Evolutionary conservation across 2,888 invertebrate genomes (phyloP).

Genomic region (Byasa hedistus): DNA sequence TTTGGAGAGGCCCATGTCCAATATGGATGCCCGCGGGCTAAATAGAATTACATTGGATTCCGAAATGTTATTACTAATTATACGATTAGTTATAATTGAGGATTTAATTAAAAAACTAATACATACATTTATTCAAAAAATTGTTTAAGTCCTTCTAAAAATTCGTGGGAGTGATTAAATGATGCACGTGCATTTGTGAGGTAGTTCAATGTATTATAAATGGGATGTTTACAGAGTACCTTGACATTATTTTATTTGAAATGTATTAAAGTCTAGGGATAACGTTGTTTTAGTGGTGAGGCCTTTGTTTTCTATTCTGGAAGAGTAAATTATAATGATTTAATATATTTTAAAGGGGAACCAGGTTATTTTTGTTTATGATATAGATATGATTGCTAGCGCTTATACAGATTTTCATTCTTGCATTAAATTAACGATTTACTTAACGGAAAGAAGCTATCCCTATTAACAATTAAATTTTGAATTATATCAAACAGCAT

Average conservation of each 20-base stretch:
- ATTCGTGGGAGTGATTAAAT: neutral
- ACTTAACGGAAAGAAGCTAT: neutral
- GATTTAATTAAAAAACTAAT: neutral
- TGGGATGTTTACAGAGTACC: neutral
- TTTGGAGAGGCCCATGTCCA: no score
- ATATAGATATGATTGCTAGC: neutral
- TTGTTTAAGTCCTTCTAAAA: neutral
- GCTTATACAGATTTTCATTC: neutral
- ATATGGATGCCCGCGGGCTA: no score
- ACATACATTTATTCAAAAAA: neutral
- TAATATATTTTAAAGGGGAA: no score
- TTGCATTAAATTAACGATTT: neutral
- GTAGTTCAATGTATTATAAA: neutral
- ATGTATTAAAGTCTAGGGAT: no score
- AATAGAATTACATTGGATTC: neutral
- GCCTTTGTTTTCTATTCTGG: neutral
- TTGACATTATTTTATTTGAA: neutral
- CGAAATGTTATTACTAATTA: neutral
- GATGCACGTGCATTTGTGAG: neutral
- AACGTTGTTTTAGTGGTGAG: neutral
- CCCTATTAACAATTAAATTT: neutral
- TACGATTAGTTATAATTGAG: neutral
- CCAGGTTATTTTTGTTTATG: neutral
- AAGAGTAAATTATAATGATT: no score
- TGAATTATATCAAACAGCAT: neutral